Evolutionary conservation across 2,888 invertebrate genomes (phyloP), one percentile per base, ranked within the genome.

Genomic region (Acanthosepion esculentum): DNA sequence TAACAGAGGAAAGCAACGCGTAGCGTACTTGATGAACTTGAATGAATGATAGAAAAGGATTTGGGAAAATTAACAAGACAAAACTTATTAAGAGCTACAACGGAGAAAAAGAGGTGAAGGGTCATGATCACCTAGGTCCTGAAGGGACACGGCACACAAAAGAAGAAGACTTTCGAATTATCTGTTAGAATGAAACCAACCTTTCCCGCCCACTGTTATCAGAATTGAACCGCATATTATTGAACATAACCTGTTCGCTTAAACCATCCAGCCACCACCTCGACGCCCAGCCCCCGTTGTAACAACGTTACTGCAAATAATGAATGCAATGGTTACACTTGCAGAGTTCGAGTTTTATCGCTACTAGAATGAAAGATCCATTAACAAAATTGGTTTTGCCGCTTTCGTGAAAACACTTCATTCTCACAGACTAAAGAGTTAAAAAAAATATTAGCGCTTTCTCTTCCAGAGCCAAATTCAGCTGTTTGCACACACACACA

Each of bases 381-480:
- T 78, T 78, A 78, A 78, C n/a, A 78, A 78, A 78, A 78, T 78
- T 78, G 78, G 78, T 78, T 78, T 78, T 78, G 78, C 78, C 15
- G n/a, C n/a, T 78, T 33, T 33, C n/a, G 5, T 78, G 78, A 78
- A 78, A 78, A 78, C 78, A 78, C n/a, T n/a, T 78, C n/a, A 78
- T n/a, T 78, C n/a, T n/a, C 78, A 33, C 78, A 78, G n/a, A n/a
- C n/a, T 78, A 12, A 12, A 12, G 12, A 78, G 15, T 78, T 33
- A 33, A 33, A n/a, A 8, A n/a, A n/a, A 78, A 33, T n/a, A n/a
- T n/a, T 12, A 6, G 15, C 15, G n/a, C 1, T 12, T 78, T n/a
- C 78, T n/a, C 78, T 78, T n/a, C n/a, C n/a, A 33, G 78, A n/a
- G n/a, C n/a, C n/a, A n/a, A 78, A n/a, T 78, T 33, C 15, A 50